Base-by-base conservation (phyloP, 2,888 invertebrate species). In the Apodemia duryi region DNA sequence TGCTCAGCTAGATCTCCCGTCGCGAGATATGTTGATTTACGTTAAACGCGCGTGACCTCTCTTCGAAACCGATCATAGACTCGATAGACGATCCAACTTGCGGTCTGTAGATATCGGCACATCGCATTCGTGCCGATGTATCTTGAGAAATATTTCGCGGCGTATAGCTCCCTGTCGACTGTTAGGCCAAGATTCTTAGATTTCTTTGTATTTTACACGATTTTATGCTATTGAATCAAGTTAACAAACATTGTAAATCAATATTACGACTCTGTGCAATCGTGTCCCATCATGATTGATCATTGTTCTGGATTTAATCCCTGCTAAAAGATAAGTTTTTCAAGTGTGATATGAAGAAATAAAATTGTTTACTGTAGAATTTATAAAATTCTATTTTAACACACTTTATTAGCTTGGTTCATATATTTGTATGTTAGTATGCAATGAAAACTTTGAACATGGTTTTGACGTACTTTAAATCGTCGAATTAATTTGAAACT, bases 21-120 rank as follows among this genome's bases (percentile, higher is more conserved):
- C 85, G 91, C 77, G 89, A 89, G 91, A 91, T 91, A 91, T 90
- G 91, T 91, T 91, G 91, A 91, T 91, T 91, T 91, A 91, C 91
- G 91, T 89, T 90, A 85, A 89, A 85, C 87, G 88, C 88, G 88
- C 91, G 88, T 91, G 91, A 91, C 91, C 91, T 79, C 85, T 86
- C 85, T 84, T 80, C 86, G 81, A 79, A 46, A 84, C 84, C 88
- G 91, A 90, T 91, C 89, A 89, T 89, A 88, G 88, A 83, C 74
- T 85, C 86, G 91, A 91, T 91, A 91, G 88, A 88, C 87, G 88
- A 90, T 88, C 86, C 81, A 13, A 86, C 85, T 85, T 83, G 73
- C 85, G 84, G 84, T 79, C 80, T 78, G 75, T 71, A 84, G 87
- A 86, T 90, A 91, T 91, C 91, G 83, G 80, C 84, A 82, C 83